Base-by-base conservation (phyloP, 2,888 invertebrate species). In the Noctua comes region DNA sequence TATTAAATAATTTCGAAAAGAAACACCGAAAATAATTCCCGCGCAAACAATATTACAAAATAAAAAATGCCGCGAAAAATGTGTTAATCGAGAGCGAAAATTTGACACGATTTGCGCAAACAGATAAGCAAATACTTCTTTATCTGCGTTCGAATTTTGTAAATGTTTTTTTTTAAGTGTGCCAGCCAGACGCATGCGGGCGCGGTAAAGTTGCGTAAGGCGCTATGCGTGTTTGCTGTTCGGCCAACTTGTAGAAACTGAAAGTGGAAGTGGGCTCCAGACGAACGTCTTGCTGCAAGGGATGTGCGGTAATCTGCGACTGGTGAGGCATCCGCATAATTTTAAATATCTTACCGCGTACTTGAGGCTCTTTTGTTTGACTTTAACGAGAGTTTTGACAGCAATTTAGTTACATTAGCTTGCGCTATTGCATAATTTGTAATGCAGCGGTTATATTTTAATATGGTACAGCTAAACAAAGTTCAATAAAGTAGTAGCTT, bases 101-200 rank as follows among this genome's bases (percentile, higher is more conserved):
- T 84, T 82, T 84, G 80, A 87, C 85, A 73, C 83, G 62, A 82
- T 76, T 86, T 73, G 66, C 74, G 73, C 76, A 83, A 77, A 81
- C 77, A 82, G 84, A 82, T 86, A 89, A 84, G 82, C 73, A 81
- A 85, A 88, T 86, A 76, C 81, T 80, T 85, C 85, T 84, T 80
- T 87, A 87, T 84, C 89, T 73, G 76, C 77, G 78, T 89, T 88
- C 86, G 84, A 86, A 83, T 84, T 84, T 86, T 85, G 77, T 66
- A 83, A 85, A 85, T 84, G 68, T 77, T 79, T 71, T 75, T 75
- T 91, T 90, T 92, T 92, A 95, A 93, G 95, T 95, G 89, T 96
- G 96, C 95, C 96, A 95, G 95, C 95, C 96, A 95, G 90, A 94
- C 95, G 94, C 96, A 95, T 95, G 95, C 90, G 91, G 93, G 91